These are phyloP conservation scores for Desmodus rotundus DNA, from an alignment of 2,113 vertebrate species.

Conservation along the genomic window DNA sequence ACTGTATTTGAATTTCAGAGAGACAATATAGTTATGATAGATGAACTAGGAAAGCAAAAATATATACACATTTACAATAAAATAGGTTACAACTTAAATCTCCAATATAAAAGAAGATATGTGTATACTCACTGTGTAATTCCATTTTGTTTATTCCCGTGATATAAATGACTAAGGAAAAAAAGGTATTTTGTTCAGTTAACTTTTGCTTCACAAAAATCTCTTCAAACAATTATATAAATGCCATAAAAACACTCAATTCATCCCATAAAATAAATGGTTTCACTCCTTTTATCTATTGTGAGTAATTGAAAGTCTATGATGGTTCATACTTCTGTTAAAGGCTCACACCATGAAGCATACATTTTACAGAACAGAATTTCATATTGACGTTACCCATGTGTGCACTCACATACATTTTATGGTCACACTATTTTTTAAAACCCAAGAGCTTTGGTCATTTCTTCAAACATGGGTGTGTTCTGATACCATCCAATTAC, in stretches of 20 bases:
- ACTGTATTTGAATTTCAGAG: background rate
- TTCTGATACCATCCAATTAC: conserved; percentile 17
- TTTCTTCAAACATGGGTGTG: background rate
- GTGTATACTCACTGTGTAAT: background rate
- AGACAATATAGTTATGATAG: background rate
- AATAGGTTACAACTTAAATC: background rate
- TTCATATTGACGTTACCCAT: background rate
- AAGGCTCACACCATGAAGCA: background rate
- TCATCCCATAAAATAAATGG: conserved; percentile 43
- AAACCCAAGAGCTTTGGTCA: background rate
- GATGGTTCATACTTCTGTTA: background rate
- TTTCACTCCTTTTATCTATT: background rate
- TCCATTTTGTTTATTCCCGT: background rate
- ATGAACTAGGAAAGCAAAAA: background rate
- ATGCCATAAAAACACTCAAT: background rate
- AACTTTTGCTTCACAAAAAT: conserved; percentile 42
- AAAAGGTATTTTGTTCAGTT: background rate
- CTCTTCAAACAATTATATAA: background rate
- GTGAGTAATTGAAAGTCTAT: background rate
- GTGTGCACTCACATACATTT: background rate
- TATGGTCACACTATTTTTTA: background rate
- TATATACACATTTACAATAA: background rate
- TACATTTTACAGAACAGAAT: background rate
- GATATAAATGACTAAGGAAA: background rate
- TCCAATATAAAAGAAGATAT: background rate